Evolutionary conservation across 2,888 invertebrate species (phyloP).

Genomic region (Dendrolimus pini): DNA sequence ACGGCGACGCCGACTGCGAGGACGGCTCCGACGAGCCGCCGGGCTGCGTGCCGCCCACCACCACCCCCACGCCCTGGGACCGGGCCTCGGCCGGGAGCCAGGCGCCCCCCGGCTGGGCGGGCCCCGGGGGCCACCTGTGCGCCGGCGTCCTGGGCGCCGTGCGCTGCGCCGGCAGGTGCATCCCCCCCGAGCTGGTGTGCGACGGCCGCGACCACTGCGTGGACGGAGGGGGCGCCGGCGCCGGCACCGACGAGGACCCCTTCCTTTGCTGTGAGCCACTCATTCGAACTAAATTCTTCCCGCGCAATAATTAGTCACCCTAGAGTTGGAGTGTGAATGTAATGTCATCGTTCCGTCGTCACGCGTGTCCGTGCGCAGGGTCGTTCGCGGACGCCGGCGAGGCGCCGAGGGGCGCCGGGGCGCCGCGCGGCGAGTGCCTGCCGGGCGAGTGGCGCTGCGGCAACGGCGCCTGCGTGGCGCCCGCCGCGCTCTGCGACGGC

Average conservation of each 20-base stretch:
- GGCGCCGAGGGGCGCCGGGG: conserved; percentile 67
- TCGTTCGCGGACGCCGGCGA: conserved; percentile 22
- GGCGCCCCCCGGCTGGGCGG: conserved; percentile 19
- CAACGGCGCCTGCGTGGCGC: conserved; percentile 84
- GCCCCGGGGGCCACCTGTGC: conserved; percentile 20
- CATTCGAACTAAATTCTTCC: too few species aligned
- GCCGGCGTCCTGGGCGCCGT: conserved; percentile 64
- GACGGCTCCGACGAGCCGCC: conserved; percentile 84
- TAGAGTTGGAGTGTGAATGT: too few species aligned
- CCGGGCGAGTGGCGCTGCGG: conserved; percentile 80
- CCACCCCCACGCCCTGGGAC: conserved; percentile 25
- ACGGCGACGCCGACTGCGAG: conserved; percentile 81
- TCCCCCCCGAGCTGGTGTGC: conserved; percentile 80
- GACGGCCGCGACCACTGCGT: conserved; percentile 83
- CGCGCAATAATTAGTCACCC: too few species aligned
- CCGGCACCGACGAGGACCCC: conserved; percentile 79
- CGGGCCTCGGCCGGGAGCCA: conserved; percentile 25
- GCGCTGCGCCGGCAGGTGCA: conserved; percentile 80
- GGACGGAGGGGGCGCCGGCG: conserved; percentile 76
- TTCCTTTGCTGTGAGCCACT: conserved; percentile 59
- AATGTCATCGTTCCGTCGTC: too few species aligned
- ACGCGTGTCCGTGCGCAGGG: conserved; percentile 12
- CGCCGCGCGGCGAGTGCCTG: conserved; percentile 38
- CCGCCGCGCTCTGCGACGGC: conserved; percentile 82
- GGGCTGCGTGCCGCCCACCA: conserved; percentile 27